These are phyloP conservation scores for Valencia hispanica DNA, from an alignment of 2,797 vertebrate species.

Conservation along the genomic window DNA sequence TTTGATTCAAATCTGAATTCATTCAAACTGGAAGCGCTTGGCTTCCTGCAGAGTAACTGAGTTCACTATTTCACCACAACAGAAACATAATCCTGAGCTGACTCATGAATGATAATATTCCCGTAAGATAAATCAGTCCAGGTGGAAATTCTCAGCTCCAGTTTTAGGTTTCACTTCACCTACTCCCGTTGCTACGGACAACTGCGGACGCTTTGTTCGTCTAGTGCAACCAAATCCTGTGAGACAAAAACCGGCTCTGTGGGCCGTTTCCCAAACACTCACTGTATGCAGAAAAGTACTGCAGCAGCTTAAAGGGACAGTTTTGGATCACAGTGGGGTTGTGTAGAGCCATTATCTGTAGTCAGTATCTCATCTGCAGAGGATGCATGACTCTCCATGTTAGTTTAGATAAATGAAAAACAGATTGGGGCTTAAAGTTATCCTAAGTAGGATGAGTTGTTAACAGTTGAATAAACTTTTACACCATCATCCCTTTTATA, in stretches of 20 bases:
- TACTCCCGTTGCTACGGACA: constrained; percentile 57
- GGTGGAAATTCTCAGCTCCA: neutral
- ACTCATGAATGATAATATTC: neutral
- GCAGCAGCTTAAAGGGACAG: constrained; percentile 32
- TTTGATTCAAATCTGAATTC: neutral
- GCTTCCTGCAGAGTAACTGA: too few species aligned
- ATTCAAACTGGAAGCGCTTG: too few species aligned
- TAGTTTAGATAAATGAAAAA: too few species aligned
- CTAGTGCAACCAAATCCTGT: constrained; percentile 54
- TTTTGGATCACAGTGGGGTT: neutral
- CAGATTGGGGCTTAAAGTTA: too few species aligned
- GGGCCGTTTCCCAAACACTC: constrained; percentile 38
- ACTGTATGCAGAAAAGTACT: constrained; percentile 13
- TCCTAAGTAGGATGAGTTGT: too few species aligned
- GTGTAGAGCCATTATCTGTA: neutral
- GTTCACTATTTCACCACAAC: too few species aligned
- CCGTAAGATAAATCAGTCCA: neutral
- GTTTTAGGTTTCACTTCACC: constrained; percentile 60
- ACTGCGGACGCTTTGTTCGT: constrained; percentile 63
- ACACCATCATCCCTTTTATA: too few species aligned
- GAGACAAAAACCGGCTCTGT: constrained; percentile 70
- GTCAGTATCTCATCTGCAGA: neutral
- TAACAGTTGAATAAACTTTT: too few species aligned
- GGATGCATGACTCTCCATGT: neutral
- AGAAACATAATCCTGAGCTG: neutral